A percentile compares a stretch with the other conserved stretches of the same genome.
phyloP scores from a whole-genome alignment of 2,113 vertebrate genomes.

The Microtus pennsylvanicus region DNA sequence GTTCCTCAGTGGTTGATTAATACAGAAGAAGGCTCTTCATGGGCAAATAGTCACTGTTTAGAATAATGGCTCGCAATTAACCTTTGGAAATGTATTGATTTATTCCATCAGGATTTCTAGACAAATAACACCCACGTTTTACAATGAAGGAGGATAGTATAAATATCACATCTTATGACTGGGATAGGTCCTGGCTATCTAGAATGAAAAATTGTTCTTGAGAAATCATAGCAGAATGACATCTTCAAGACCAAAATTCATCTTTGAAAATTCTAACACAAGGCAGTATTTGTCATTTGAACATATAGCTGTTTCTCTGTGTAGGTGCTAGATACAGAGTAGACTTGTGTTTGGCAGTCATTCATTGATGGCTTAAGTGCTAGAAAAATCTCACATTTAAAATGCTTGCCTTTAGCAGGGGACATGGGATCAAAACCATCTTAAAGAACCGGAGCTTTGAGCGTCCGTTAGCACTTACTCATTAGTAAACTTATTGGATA shows the following conservation, averaged over 20 bases:
- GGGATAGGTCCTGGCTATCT: background rate
- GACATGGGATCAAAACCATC: background rate
- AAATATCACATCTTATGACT: background rate
- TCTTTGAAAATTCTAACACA: background rate
- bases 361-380: background rate
- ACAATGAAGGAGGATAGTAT: background rate
- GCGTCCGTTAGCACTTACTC: background rate
- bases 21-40: background rate
- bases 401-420: background rate
- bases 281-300: background rate
- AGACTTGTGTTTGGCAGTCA: background rate
- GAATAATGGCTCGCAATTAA: slow-evolving; percentile 2
- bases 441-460: background rate
- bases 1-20: background rate
- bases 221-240: background rate
- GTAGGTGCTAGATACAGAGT: background rate
- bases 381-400: background rate
- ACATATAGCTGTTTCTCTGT: background rate
- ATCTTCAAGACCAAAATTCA: background rate
- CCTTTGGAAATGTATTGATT: slow-evolving; percentile 14
- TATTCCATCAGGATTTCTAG: slow-evolving; percentile 28
- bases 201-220: background rate
- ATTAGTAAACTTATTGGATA: background rate
- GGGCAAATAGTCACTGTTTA: slow-evolving; percentile 26
- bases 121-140: background rate